Conservation (phyloP, 2,797 vertebrate genomes). For the Xenentodon cancila region DNA sequence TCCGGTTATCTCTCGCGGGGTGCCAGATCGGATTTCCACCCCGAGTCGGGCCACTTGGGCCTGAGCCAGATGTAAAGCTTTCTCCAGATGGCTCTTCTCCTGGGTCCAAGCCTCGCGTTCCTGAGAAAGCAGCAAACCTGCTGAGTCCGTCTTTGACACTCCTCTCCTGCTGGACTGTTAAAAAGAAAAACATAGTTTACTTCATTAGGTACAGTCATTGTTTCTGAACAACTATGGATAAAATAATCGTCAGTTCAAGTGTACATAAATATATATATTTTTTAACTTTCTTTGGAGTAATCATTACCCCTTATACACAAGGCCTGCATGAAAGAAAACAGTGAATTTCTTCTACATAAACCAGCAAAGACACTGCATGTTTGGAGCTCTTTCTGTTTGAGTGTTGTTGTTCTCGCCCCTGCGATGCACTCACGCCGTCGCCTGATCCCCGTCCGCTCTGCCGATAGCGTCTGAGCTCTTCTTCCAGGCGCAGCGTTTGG, state of each 20-base stretch:
- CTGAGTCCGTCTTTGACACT: conserved; percentile 61
- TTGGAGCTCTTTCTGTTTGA: no score
- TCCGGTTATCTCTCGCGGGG: conserved; percentile 82
- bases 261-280: no score
- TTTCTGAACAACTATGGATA: no score
- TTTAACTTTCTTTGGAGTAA: no score
- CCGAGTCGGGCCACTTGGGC: conserved; percentile 87
- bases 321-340: no score
- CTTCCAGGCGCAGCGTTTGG: conserved; percentile 87
- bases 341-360: no score
- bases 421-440: conserved; percentile 60
- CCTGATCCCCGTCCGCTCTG: conserved; percentile 71
- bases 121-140: conserved; percentile 80
- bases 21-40: conserved; percentile 86
- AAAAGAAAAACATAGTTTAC: background rate
- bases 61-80: conserved; percentile 86
- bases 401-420: background rate
- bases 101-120: conserved; percentile 89
- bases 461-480: conserved; percentile 85
- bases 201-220: background rate
- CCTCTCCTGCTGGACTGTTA: conserved; percentile 68
- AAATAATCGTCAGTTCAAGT: no score
- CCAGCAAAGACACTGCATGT: no score
- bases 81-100: conserved; percentile 87
- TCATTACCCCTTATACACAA: no score